Evolutionary conservation across 2,113 vertebrate genomes (phyloP), one percentile per base, ranked within the genome.

Genomic region (Oenanthe melanoleuca): DNA sequence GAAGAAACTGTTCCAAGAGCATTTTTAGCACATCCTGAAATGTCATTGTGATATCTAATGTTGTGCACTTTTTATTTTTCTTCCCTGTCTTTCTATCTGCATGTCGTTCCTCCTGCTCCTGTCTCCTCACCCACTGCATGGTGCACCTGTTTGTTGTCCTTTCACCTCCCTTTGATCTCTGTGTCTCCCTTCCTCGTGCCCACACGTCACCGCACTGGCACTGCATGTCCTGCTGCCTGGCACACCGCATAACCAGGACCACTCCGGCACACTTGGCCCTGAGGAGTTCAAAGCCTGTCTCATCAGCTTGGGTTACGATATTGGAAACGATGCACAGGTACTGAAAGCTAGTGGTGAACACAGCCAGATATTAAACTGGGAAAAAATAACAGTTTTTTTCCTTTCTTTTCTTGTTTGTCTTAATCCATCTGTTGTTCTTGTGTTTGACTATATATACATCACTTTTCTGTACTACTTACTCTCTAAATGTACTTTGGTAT

Each of bases 251-350:
- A 97, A 98, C 97, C 98, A 99, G 99, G 99, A 99, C 97, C 99
- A 99, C 98, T 99, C 99, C 97, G 99, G 99, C 98, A 99, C 98
- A 97, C 98, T 99, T 98, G 99, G 99, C 97, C 98, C 99, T 45
- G 99, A 99, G 98, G 99, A 99, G 96, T 99, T 99, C 98, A 99
- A 99, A 98, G 99, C 99, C 98, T 99, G 99, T 98, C 99, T 99
- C 98, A 99, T 99, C 99, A 99, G 99, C 98, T 99, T 99, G 99
- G 99, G 99, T 98, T 99, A 99, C 98, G 99, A 99, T 99, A 99
- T 99, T 98, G 99, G 98, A 98, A 99, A 99, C 98, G 99, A 99
- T 97, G 98, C 99, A 96, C 99, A 99, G 99, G 99, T 99, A 99
- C 98, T 98, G 59, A 93, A 95, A 96, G 95, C 96, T 97, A 96